Evolutionary conservation across 2,888 invertebrate species (phyloP).

Genomic region (Mimumesa dahlbomi): DNA sequence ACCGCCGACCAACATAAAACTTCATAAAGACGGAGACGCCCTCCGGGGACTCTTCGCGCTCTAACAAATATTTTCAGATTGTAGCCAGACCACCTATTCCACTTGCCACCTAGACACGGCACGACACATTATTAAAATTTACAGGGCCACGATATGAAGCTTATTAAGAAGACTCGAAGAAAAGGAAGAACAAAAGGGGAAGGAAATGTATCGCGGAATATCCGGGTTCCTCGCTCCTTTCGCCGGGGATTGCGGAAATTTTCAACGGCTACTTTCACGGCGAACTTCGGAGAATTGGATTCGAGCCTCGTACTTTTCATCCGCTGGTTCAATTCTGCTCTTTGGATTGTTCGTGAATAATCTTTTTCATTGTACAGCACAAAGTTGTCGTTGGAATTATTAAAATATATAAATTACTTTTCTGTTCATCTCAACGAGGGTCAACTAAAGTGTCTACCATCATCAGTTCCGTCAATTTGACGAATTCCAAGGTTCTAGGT

Average conservation of each 20-base stretch:
- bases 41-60: constrained; percentile 52
- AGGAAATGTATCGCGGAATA: constrained; percentile 16
- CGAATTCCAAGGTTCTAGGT: too few relatives aligned
- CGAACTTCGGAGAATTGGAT: too few relatives aligned
- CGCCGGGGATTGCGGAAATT: neutral
- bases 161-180: constrained; percentile 52
- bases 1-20: constrained; percentile 63
- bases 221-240: constrained; percentile 5
- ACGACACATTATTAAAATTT: constrained; percentile 64
- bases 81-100: constrained; percentile 26
- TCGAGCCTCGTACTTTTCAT: too few relatives aligned
- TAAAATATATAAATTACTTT: too few relatives aligned
- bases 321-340: too few relatives aligned
- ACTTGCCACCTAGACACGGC: constrained; percentile 26
- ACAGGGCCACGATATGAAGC: constrained; percentile 42
- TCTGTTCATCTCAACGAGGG: too few relatives aligned
- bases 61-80: constrained; percentile 66
- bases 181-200: neutral
- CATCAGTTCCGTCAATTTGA: too few relatives aligned
- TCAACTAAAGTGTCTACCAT: too few relatives aligned
- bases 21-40: constrained; percentile 63
- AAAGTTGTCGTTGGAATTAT: too few relatives aligned
- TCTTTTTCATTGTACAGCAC: too few relatives aligned
- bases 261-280: neutral
- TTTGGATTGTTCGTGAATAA: too few relatives aligned